Conservation (phyloP, 2,113 vertebrate species). For the Cervus canadensis region DNA sequence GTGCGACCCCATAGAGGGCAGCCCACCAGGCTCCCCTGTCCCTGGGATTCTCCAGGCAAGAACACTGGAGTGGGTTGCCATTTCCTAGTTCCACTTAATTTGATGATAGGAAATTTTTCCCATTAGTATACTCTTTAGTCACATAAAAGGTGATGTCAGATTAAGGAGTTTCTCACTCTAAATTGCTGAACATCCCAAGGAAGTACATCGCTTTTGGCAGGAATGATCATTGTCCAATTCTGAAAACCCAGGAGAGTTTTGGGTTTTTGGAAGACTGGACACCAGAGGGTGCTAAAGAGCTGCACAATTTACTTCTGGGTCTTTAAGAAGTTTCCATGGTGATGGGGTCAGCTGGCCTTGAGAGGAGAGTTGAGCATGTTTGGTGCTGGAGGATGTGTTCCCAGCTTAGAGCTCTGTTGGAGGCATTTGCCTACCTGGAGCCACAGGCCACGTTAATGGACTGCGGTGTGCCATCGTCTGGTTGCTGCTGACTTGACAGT, state of each 20-base stretch:
- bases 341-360: background rate
- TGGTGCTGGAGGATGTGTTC: background rate
- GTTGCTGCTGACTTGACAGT: constrained; percentile 66
- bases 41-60: too few relatives aligned
- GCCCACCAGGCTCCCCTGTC: too few relatives aligned
- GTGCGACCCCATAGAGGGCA: too few relatives aligned
- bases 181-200: background rate
- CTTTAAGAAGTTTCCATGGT: constrained; percentile 34
- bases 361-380: background rate
- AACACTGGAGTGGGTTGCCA: too few relatives aligned
- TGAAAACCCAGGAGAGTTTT: constrained; percentile 38
- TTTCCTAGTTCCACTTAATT: background rate
- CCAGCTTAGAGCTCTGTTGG: background rate
- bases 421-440: background rate
- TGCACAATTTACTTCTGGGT: constrained; percentile 42
- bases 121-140: background rate
- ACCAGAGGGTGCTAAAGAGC: constrained; percentile 71
- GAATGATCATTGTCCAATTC: background rate
- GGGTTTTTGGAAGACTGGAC: constrained; percentile 38
- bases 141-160: background rate
- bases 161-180: background rate
- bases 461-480: background rate
- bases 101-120: background rate
- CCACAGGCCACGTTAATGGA: background rate
- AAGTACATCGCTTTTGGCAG: background rate